Conservation (phyloP, 2,888 invertebrate species). For the Romanomermis culicivorax region DNA sequence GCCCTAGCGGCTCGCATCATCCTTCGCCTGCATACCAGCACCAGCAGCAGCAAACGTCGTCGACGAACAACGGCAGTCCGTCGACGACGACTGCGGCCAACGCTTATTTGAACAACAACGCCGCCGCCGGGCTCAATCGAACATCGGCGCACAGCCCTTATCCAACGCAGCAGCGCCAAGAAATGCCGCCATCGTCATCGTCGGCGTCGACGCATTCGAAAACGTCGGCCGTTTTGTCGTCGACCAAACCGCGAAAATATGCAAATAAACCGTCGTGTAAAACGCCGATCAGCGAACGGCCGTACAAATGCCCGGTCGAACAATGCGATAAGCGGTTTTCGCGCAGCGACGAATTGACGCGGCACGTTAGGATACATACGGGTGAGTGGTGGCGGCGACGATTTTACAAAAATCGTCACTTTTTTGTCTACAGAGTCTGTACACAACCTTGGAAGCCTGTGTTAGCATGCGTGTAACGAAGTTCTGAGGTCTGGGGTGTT, state of each 20-base stretch:
- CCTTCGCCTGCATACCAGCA: no score
- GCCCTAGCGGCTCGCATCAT: no score
- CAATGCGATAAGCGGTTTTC: constrained; percentile 91
- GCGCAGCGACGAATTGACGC: constrained; percentile 85
- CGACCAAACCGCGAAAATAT: constrained; percentile 10
- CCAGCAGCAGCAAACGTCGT: no score
- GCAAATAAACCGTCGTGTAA: constrained; percentile 53
- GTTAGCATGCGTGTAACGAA: no score
- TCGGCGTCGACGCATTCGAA: background rate
- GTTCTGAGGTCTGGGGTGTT: no score
- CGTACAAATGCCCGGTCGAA: constrained; percentile 92
- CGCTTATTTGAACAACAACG: no score
- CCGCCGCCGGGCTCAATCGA: no score
- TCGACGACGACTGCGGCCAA: no score
- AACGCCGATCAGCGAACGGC: constrained; percentile 88
- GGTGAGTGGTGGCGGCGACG: constrained; percentile 38
- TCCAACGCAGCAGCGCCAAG: background rate
- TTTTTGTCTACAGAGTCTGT: background rate
- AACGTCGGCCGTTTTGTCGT: background rate
- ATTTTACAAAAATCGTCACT: background rate
- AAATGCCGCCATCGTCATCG: background rate
- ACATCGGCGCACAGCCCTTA: background rate
- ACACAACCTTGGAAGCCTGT: no score
- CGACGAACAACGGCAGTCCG: no score
- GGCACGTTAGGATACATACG: constrained; percentile 96